A percentile compares a stretch with the other conserved stretches of the same genome.
Conservation (phyloP, 2,888 invertebrate genomes). For the Synanthedon tipuliformis region DNA sequence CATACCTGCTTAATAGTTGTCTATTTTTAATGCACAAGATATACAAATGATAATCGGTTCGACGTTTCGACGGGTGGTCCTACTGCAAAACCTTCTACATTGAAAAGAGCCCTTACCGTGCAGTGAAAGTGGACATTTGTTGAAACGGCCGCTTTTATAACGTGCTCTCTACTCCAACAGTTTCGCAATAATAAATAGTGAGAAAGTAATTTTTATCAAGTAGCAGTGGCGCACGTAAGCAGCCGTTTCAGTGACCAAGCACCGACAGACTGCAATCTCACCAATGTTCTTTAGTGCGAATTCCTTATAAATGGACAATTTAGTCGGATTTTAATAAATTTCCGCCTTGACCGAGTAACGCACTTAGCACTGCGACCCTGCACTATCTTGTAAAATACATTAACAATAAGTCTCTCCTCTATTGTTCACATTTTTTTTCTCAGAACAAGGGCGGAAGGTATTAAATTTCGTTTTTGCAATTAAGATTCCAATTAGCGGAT, state of each 20-base stretch:
- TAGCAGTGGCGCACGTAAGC: conserved; percentile 13
- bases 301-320: conserved; percentile 4
- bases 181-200: conserved; percentile 31
- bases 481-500: conserved; percentile 26
- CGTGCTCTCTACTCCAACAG: conserved; percentile 22
- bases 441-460: conserved; percentile 37
- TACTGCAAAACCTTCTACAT: background rate
- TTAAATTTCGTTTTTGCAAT: conserved; percentile 27
- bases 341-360: conserved; percentile 37
- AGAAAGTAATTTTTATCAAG: conserved; percentile 29
- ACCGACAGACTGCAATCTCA: conserved; percentile 7
- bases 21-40: too few species aligned
- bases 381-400: conserved; percentile 26
- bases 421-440: conserved; percentile 34
- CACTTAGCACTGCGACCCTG: conserved; percentile 21
- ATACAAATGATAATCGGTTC: background rate
- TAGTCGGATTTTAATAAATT: conserved; percentile 11
- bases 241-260: conserved; percentile 4
- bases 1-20: too few species aligned
- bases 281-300: conserved; percentile 9
- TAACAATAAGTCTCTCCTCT: conserved; percentile 24
- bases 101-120: conserved; percentile 15
- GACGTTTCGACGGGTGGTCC: background rate
- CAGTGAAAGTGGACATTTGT: conserved; percentile 29
- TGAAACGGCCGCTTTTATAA: conserved; percentile 28